Conservation (phyloP, 2,113 vertebrate genomes). For the Plotosus lineatus region DNA sequence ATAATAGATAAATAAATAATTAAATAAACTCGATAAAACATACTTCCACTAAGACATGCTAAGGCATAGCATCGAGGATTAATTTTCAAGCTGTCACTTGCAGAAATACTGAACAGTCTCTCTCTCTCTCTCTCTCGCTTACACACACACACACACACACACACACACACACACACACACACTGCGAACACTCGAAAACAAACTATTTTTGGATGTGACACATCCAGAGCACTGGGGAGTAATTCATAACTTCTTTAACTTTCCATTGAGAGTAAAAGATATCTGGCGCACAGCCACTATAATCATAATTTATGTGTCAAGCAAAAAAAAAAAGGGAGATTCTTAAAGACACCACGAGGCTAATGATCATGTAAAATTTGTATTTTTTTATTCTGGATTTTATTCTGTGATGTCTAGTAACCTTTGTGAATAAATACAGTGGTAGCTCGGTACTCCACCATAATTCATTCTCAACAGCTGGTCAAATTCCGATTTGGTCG, state of each 20-base stretch:
- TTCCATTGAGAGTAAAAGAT: conserved; percentile 51
- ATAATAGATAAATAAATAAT: too few species aligned
- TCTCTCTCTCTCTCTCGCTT: too few species aligned
- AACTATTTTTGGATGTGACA: conserved; percentile 36
- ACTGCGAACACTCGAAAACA: conserved; percentile 21
- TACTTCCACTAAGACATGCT: neutral
- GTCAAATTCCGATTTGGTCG: too few species aligned
- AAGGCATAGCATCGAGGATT: neutral
- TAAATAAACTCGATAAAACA: too few species aligned
- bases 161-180: neutral
- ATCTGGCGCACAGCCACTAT: conserved; percentile 63
- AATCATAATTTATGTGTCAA: conserved; percentile 64
- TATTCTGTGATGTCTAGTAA: too few species aligned
- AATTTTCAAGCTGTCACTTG: neutral
- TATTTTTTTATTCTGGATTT: neutral
- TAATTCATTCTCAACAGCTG: too few species aligned
- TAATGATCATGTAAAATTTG: conserved; percentile 57
- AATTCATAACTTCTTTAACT: conserved; percentile 47
- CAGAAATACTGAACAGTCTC: neutral
- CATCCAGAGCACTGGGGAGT: conserved; percentile 30
- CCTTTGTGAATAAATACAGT: too few species aligned
- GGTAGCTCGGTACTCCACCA: too few species aligned
- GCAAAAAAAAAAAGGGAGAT: conserved; percentile 60
- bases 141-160: neutral
- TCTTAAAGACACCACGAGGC: conserved; percentile 64